A percentile compares a stretch with the other conserved stretches of the same genome.
Evolutionary conservation across 2,888 invertebrate species (phyloP).

Genomic region (Amiota mariae): DNA sequence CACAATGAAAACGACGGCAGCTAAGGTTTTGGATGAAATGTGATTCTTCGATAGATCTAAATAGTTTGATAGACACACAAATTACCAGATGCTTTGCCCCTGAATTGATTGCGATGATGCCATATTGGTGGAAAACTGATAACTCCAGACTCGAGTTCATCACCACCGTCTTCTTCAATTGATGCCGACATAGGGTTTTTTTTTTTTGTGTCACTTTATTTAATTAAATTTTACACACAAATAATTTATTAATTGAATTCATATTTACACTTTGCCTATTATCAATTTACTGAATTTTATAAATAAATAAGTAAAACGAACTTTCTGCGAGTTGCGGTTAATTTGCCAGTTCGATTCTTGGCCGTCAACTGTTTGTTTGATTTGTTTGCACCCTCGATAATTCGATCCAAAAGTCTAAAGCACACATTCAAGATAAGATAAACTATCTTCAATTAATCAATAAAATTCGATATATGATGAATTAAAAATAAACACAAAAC

Average conservation of each 20-base stretch:
- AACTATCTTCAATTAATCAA: conserved; percentile 14
- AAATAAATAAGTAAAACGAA: too few species aligned
- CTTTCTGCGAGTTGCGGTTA: too few species aligned
- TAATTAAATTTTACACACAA: too few species aligned
- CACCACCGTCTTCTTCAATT: neutral
- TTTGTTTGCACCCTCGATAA: neutral
- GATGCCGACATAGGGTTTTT: too few species aligned
- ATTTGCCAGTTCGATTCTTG: too few species aligned
- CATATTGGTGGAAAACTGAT: conserved; percentile 51
- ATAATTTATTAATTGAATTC: too few species aligned
- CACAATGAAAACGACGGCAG: conserved; percentile 61
- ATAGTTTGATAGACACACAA: neutral
- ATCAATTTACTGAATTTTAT: too few species aligned
- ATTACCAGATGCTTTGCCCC: conserved; percentile 64
- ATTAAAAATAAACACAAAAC: conserved; percentile 21
- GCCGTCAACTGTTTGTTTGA: too few species aligned
- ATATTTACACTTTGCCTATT: too few species aligned
- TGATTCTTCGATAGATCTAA: too few species aligned
- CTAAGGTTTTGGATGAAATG: conserved; percentile 41
- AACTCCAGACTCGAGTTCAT: conserved; percentile 41
- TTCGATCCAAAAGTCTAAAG: neutral
- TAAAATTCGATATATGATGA: conserved; percentile 24
- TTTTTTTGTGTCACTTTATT: too few species aligned
- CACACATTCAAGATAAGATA: conserved; percentile 15
- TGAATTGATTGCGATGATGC: conserved; percentile 64